These are phyloP conservation scores for Cremastinae sp. DNA, from an alignment of 2,888 invertebrate species.

Conservation along the genomic window DNA sequence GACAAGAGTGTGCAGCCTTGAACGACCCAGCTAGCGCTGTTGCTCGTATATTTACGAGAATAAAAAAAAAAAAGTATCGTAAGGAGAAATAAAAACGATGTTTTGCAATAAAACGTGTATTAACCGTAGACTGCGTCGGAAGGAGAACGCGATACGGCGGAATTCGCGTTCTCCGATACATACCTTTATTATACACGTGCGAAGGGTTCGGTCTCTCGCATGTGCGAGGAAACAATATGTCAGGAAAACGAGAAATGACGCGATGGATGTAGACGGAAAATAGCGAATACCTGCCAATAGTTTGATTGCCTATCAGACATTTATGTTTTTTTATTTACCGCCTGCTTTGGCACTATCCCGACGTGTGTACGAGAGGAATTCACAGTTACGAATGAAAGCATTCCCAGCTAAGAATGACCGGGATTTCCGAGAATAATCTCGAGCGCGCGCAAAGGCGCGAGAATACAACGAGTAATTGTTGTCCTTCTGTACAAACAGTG, in stretches of 20 bases:
- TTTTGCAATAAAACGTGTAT: constrained; percentile 46
- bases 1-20: constrained; percentile 59
- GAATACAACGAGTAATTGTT: constrained; percentile 58
- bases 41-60: constrained; percentile 15
- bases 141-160: constrained; percentile 43
- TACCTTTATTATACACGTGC: no score
- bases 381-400: constrained; percentile 46
- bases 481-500: constrained; percentile 13
- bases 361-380: not conserved
- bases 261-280: constrained; percentile 49
- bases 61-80: constrained; percentile 12
- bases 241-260: constrained; percentile 55
- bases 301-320: constrained; percentile 41
- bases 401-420: constrained; percentile 33
- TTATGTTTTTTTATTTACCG: constrained; percentile 20
- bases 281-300: constrained; percentile 26
- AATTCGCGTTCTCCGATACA: constrained; percentile 61
- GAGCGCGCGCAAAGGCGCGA: constrained; percentile 48
- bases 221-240: constrained; percentile 53
- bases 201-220: constrained; percentile 57
- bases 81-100: not conserved
- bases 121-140: constrained; percentile 2
- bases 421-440: constrained; percentile 44
- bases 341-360: not conserved
- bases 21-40: constrained; percentile 52